Conservation (phyloP, 2,888 invertebrate genomes). For the Calameuta filiformis region DNA sequence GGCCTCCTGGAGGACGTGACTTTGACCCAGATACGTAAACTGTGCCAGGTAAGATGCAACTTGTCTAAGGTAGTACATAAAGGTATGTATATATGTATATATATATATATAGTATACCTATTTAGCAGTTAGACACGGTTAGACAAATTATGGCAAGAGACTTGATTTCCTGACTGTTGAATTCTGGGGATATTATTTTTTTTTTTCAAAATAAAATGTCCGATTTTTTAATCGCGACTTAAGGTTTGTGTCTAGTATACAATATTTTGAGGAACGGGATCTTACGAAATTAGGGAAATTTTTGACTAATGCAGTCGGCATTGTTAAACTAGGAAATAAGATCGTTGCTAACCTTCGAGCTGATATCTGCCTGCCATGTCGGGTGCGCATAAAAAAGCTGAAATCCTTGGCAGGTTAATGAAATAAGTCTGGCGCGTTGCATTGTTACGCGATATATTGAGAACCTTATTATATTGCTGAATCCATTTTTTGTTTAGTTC, state of each 20-base stretch:
- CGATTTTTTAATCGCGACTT: not conserved
- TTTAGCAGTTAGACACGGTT: not conserved
- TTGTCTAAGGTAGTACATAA: slow-evolving; percentile 30
- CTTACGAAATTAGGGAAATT: not conserved
- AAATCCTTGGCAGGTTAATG: not conserved
- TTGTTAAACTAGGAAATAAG: not conserved
- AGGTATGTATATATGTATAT: slow-evolving; percentile 7
- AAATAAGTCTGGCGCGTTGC: not conserved
- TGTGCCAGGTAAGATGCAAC: slow-evolving; percentile 49
- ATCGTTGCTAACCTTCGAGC: not conserved
- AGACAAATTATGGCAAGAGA: not conserved
- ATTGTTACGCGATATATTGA: not conserved
- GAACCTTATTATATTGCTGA: not conserved
- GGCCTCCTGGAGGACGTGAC: slow-evolving; percentile 63
- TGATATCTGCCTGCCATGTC: not conserved
- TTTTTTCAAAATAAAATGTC: not conserved
- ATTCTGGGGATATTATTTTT: not conserved
- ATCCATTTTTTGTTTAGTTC: too few relatives aligned
- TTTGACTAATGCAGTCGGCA: not conserved
- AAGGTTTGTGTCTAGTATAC: not conserved
- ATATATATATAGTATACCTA: not conserved
- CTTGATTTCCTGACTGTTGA: not conserved
- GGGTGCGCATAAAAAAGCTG: not conserved
- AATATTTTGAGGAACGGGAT: not conserved
- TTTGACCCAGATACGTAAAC: slow-evolving; percentile 62